Evolutionary conservation across 2,888 invertebrate species (phyloP), one percentile per base, ranked within the genome.

Genomic region (Cryptosula pallasiana): DNA sequence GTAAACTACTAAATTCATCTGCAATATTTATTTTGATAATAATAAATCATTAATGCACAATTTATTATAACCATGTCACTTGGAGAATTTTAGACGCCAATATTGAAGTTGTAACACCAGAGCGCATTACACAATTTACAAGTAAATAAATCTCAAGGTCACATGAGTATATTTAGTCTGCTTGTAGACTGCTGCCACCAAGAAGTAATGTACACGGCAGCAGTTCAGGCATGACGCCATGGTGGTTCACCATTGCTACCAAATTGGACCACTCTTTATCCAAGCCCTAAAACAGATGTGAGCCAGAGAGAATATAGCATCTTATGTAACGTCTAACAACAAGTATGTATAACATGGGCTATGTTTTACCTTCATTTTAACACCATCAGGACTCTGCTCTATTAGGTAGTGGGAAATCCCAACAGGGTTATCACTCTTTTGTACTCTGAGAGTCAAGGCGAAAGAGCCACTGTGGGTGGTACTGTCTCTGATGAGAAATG

Each of bases 381-480:
- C 63, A 9, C 63, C 63, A 9, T 63, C 63, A 13, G 78, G 78
- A 75, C 83, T 82, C 71, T 81, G 79, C 36, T 80, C 76, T 79
- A 97, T 95, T 80, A 97, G 90, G 87, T 96, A 97, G 88, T 97
- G 95, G 75, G 95, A 94, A 81, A 97, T 95, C 78, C 95, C 95
- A 34, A 88, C 87, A 5, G 92, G 93, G 82, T 92, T 92, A 85
- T 92, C 93, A 86, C 91, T 92, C 76, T 91, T 88, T 55, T 96
- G 96, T 78, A 96, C 96, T 76, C 96, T 89, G 80, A 97, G 89
- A 35, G 95, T 95, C 76, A 97, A 89, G 73, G 96, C 96, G 85
- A 91, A 95, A 87, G 95, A 95, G 74, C 94, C 94, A 0, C 92
- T 90, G 85, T 95, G 95, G 79, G 94, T 94, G 77, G 94, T 94